Evolutionary conservation across 1,140 invertebrate genomes (phyloP).

Genomic region (Zaprionus inermis): DNA sequence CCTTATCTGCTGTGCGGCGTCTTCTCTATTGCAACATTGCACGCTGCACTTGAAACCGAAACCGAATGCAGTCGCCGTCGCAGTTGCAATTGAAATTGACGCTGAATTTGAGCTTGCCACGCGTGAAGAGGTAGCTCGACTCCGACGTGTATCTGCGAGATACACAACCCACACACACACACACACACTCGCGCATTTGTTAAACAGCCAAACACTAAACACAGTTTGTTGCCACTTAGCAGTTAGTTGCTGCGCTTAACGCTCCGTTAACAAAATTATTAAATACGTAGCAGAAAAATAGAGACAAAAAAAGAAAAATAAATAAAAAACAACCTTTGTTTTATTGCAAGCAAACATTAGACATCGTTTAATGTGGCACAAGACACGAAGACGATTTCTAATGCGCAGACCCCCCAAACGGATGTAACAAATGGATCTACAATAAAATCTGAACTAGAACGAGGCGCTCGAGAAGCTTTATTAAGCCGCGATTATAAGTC

Average conservation of each 20-base stretch:
- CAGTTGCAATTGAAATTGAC: conserved; percentile 13
- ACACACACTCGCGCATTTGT: conserved; percentile 37
- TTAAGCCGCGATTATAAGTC: neutral
- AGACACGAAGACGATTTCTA: conserved; percentile 43
- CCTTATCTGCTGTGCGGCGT: neutral
- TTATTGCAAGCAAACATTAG: conserved; percentile 62
- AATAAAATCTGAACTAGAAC: conserved; percentile 37
- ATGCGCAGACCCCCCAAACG: conserved; percentile 46
- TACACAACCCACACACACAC: conserved; percentile 2
- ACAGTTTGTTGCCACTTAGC: conserved; percentile 75
- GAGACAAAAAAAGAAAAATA: conserved; percentile 47
- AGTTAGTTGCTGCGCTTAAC: conserved; percentile 53
- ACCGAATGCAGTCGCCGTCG: conserved; percentile 3
- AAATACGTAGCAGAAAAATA: conserved; percentile 7
- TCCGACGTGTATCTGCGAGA: neutral
- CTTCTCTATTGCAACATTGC: conserved; percentile 71
- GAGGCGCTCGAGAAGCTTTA: conserved; percentile 7
- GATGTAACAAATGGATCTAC: conserved; percentile 49
- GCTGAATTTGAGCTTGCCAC: conserved; percentile 60
- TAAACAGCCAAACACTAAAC: conserved; percentile 37
- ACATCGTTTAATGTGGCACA: conserved; percentile 67
- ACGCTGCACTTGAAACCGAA: conserved; percentile 74
- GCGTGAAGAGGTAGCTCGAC: conserved; percentile 57
- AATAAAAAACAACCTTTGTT: conserved; percentile 41
- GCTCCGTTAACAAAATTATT: conserved; percentile 67